These are phyloP conservation scores for Cacoxenus indagator DNA, from an alignment of 2,888 invertebrate genomes.

Conservation along the genomic window DNA sequence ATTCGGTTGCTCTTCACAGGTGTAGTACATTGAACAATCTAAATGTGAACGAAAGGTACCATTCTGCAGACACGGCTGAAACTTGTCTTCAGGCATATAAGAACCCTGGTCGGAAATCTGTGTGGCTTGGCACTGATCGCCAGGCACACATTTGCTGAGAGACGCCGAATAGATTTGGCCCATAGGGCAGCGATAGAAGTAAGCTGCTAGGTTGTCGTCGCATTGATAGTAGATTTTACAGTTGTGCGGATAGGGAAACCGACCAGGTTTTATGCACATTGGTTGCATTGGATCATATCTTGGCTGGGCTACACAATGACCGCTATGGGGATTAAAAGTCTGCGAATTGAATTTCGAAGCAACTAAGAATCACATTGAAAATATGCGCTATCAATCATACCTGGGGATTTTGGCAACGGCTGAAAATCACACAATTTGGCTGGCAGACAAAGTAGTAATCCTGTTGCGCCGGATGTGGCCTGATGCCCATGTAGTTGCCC, in stretches of 20 bases:
- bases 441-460: conserved; percentile 71
- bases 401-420: conserved; percentile 66
- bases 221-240: conserved; percentile 67
- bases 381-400: conserved; percentile 44
- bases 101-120: conserved; percentile 56
- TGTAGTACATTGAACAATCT: conserved; percentile 70
- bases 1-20: conserved; percentile 64
- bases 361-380: neutral
- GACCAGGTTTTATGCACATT: conserved; percentile 56
- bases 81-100: conserved; percentile 60
- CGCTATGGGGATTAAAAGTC: conserved; percentile 55
- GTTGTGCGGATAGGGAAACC: conserved; percentile 67
- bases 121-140: conserved; percentile 60
- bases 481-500: conserved; percentile 64
- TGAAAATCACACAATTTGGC: conserved; percentile 67
- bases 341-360: too few species aligned
- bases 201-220: conserved; percentile 53
- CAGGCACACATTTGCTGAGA: conserved; percentile 60
- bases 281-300: conserved; percentile 45
- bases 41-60: conserved; percentile 67
- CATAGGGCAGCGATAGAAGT: conserved; percentile 63
- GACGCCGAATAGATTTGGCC: conserved; percentile 60
- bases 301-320: conserved; percentile 55
- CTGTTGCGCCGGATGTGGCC: conserved; percentile 67
- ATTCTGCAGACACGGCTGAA: conserved; percentile 65